phyloP scores from a whole-genome alignment of 2,797 vertebrate species.

The Pangasius mekongensis region DNA sequence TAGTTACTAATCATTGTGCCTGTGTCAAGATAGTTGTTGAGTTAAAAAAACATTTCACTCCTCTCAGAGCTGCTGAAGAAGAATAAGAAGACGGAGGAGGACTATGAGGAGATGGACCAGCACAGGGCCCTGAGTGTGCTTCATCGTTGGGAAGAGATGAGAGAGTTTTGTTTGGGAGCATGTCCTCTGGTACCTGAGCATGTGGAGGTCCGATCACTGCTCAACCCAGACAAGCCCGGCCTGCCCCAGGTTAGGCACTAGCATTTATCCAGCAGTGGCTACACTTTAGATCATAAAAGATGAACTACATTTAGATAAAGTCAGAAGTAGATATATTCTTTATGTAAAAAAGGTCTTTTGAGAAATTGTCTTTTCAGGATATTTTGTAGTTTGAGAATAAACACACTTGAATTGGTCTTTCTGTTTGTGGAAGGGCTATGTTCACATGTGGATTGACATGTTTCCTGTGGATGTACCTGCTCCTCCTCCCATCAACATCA shows the following conservation, averaged over 20 bases:
- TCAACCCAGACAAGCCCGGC: conserved; percentile 79
- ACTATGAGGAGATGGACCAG: conserved; percentile 79
- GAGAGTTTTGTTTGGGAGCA: conserved; percentile 78
- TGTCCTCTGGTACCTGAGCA: conserved; percentile 88
- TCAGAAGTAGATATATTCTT: neutral
- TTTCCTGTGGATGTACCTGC: conserved; percentile 88
- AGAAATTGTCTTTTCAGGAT: neutral
- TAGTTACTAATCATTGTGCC: neutral
- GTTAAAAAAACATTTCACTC: neutral
- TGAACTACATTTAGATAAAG: neutral
- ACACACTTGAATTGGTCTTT: neutral
- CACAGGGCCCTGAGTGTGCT: conserved; percentile 86
- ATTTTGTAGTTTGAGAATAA: neutral
- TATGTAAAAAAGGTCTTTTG: neutral
- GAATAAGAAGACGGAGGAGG: conserved; percentile 71
- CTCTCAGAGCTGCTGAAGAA: conserved; percentile 74
- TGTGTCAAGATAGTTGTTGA: neutral
- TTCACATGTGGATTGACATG: conserved; percentile 97
- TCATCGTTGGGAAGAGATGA: conserved; percentile 88
- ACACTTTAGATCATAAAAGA: neutral
- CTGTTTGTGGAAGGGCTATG: conserved; percentile 78
- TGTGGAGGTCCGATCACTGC: conserved; percentile 84
- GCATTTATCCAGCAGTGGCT: neutral
- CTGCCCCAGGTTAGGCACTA: conserved; percentile 82
- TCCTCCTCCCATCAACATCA: conserved; percentile 87